Evolutionary conservation across 1,140 invertebrate species (phyloP).

Genomic region (Listronotus bonariensis): DNA sequence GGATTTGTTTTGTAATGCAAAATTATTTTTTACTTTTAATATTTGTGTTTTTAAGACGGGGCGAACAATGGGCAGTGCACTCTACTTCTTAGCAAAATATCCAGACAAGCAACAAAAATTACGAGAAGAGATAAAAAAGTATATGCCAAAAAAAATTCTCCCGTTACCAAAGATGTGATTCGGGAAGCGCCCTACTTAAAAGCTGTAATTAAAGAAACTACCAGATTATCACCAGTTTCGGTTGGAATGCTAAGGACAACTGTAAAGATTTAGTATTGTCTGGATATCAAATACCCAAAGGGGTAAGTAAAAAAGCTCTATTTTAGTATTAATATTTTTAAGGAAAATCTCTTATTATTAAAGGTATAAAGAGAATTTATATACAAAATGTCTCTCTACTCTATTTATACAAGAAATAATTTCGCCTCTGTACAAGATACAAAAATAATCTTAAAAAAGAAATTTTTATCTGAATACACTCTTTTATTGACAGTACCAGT

Average conservation of each 20-base stretch:
- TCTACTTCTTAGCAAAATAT: slow-evolving; percentile 48
- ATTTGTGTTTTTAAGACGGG: slow-evolving; percentile 37
- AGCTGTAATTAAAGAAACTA: slow-evolving; percentile 69
- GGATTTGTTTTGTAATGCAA: no score
- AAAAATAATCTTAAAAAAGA: no score
- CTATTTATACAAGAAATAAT: no score
- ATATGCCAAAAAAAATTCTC: slow-evolving; percentile 44
- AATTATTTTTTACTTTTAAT: no score
- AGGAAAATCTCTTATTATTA: no score
- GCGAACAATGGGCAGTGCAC: slow-evolving; percentile 33
- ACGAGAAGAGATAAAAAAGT: slow-evolving; percentile 40
- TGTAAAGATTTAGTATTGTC: slow-evolving; percentile 61
- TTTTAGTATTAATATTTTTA: no score
- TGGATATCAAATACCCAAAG: slow-evolving; percentile 65
- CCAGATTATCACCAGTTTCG: slow-evolving; percentile 61
- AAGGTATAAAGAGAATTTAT: no score
- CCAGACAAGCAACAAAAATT: slow-evolving; percentile 42
- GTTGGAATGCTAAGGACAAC: slow-evolving; percentile 59
- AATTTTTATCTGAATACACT: no score
- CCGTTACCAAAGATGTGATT: slow-evolving; percentile 56
- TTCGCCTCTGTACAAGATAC: no score
- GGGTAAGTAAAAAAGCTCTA: slow-evolving; percentile 62
- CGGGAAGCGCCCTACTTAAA: slow-evolving; percentile 64
- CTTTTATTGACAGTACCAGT: no score
- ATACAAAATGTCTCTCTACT: no score